Evolutionary conservation across 2,113 vertebrate genomes (phyloP).

Genomic region (Seriola quinqueradiata): DNA sequence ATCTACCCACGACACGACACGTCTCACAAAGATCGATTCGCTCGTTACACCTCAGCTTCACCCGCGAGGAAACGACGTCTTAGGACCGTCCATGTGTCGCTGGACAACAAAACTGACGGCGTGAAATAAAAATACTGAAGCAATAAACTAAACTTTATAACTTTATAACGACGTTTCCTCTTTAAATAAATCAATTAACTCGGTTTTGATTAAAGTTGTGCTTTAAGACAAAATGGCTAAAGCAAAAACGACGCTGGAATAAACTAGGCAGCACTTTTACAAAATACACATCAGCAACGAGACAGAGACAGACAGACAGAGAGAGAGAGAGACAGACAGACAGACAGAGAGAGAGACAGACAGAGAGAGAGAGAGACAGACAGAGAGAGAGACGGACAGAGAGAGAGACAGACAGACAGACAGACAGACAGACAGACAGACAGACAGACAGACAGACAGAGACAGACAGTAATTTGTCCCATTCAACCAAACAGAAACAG

Average conservation of each 20-base stretch:
- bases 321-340: no score
- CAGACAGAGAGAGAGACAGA: no score
- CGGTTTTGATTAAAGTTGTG: background rate
- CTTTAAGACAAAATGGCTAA: slow-evolving; percentile 14
- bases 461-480: background rate
- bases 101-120: background rate
- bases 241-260: background rate
- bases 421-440: background rate
- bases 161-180: no score
- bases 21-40: no score
- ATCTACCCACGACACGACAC: no score
- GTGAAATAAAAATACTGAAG: background rate
- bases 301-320: background rate
- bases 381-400: no score
- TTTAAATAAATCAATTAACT: slow-evolving; percentile 10
- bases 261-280: background rate
- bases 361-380: no score
- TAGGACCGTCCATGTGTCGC: background rate
- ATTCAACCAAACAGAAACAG: background rate
- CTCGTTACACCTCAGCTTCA: no score
- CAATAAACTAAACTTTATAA: background rate
- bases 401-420: no score
- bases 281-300: slow-evolving; percentile 1
- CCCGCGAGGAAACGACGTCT: background rate
- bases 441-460: no score